Evolutionary conservation across 2,888 invertebrate species (phyloP).

Genomic region (Lydus trimaculatus): DNA sequence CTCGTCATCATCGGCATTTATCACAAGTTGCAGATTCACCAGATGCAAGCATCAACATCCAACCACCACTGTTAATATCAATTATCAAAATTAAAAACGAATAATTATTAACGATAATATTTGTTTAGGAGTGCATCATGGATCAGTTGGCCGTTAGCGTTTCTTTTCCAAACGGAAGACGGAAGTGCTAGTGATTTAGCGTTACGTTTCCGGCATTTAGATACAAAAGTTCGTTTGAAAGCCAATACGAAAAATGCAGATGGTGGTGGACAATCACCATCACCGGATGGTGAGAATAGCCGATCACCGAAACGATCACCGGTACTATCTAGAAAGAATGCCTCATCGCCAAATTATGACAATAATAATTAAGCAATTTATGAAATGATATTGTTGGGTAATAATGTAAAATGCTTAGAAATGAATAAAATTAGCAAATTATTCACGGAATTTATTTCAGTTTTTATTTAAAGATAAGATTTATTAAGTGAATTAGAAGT

Average conservation of each 20-base stretch:
- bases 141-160: conserved; percentile 93
- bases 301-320: conserved; percentile 65
- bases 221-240: conserved; percentile 83
- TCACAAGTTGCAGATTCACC: conserved; percentile 62
- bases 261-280: conserved; percentile 72
- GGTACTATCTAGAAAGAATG: conserved; percentile 41
- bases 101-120: conserved; percentile 8
- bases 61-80: conserved; percentile 59
- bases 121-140: conserved; percentile 79
- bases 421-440: conserved; percentile 3
- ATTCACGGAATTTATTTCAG: neutral
- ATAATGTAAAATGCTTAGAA: neutral
- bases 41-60: conserved; percentile 59
- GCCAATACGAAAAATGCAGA: conserved; percentile 58
- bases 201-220: conserved; percentile 87
- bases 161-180: conserved; percentile 81
- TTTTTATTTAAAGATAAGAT: neutral
- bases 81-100: neutral
- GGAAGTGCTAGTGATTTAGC: conserved; percentile 75
- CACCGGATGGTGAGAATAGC: conserved; percentile 67
- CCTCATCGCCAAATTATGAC: neutral
- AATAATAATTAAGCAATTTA: neutral
- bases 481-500: neutral
- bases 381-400: neutral
- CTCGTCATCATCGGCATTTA: conserved; percentile 65